Evolutionary conservation across 2,888 invertebrate species (phyloP).

Genomic region (Argyresthia albistria): DNA sequence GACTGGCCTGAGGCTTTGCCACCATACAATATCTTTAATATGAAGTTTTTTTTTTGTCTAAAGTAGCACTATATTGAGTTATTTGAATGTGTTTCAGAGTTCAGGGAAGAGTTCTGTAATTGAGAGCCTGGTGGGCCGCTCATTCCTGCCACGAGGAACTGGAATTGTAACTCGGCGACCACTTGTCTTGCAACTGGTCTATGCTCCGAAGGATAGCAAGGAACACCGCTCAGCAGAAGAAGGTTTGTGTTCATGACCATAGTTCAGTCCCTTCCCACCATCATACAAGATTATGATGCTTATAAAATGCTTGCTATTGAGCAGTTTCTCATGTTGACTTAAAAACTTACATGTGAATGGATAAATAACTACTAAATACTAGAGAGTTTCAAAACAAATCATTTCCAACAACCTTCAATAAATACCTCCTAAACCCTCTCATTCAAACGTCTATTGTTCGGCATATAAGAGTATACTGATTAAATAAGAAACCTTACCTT

Average conservation of each 20-base stretch:
- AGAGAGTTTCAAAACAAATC: too few species aligned
- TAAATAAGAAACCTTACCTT: too few species aligned
- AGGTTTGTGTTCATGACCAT: constrained; percentile 65
- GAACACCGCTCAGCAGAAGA: constrained; percentile 89
- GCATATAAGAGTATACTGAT: too few species aligned
- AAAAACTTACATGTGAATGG: too few species aligned
- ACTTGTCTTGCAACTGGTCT: constrained; percentile 92
- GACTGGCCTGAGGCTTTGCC: not conserved
- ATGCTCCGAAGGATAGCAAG: constrained; percentile 91
- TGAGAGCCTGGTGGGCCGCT: constrained; percentile 96
- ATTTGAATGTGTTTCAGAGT: constrained; percentile 77
- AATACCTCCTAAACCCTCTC: too few species aligned
- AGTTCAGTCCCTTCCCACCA: too few species aligned
- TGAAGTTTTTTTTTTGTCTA: not conserved
- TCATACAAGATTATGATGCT: too few species aligned
- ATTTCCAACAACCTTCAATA: too few species aligned
- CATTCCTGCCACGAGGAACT: constrained; percentile 96
- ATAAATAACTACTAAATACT: too few species aligned
- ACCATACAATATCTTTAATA: not conserved
- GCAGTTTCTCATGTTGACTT: too few species aligned
- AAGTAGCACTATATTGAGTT: not conserved
- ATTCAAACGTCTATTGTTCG: too few species aligned
- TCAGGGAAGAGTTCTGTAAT: constrained; percentile 99
- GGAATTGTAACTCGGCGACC: constrained; percentile 98
- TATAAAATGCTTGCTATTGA: not conserved